Base-by-base conservation (phyloP, 2,797 vertebrate species). In the Sebastes aleutianus region DNA sequence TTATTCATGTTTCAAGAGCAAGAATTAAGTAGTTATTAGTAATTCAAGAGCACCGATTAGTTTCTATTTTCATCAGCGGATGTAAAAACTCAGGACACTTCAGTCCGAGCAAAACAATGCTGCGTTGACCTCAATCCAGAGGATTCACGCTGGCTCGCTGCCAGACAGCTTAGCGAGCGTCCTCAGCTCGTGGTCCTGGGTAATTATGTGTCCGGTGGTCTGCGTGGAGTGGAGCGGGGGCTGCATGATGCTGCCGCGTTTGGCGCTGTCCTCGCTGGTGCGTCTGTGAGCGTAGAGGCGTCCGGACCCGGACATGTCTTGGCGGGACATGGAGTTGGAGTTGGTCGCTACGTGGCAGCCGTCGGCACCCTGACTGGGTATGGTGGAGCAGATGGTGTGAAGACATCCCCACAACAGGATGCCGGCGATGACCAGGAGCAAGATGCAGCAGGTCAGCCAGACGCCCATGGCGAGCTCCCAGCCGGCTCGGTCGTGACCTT, bases 361-460 rank as follows among this genome's bases (percentile, higher is more conserved):
- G 1, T 86, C 92, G 0, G 76, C 1, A 0, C 22, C 78, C 64
- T 91, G 89, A 0, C 53, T 82, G 16, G 94, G 91, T 36, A 90
- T 59, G 64, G 91, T 59, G 64, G 91, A 87, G 87, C 96, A 97
- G 85, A 94, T 88, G 68, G 96, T 91, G 76, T 95, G 96, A 56
- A 97, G 88, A 80, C 96, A 97, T 13, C 97, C 95, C 13, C 97
- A 97, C 76, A 98, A 76, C 79, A 98, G 92, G 61, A 96, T 80
- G 3, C 93, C 91, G 0, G 95, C 92, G 1, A 97, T 97, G 80
- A 96, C 85, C 80, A 97, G 94, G 14, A 98, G 96, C 78, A 98
- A 87, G 24, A 96, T 8, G 13, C 96, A 96, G 92, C 97, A 97
- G 79, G 96, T 95, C 86, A 98, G 90, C 97, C 97, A 98, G 68